Conservation (phyloP, 2,797 vertebrate genomes). For the Pseudomugil tenellus region DNA sequence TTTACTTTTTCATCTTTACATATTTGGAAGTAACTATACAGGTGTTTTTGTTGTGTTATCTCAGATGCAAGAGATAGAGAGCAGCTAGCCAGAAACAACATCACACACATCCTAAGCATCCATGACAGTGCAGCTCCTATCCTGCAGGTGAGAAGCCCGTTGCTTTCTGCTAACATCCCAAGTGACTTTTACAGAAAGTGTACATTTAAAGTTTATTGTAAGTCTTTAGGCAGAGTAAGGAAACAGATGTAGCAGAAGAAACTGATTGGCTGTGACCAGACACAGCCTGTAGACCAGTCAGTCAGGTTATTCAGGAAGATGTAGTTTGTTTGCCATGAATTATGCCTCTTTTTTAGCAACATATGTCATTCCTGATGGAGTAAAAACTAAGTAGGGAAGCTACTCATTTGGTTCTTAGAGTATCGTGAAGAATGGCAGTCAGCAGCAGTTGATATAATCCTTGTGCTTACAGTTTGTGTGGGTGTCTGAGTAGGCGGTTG, state of each 20-base stretch:
- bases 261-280: conserved; percentile 5
- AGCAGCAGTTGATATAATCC: conserved; percentile 44
- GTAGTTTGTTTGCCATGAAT: background rate
- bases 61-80: conserved; percentile 93
- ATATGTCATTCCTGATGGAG: conserved; percentile 7
- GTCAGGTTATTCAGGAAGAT: conserved; percentile 59
- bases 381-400: conserved; percentile 24
- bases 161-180: background rate
- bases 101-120: conserved; percentile 92
- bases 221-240: background rate
- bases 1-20: background rate
- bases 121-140: conserved; percentile 93
- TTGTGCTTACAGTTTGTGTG: conserved; percentile 53
- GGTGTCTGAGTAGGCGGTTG: conserved; percentile 61
- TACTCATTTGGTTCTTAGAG: conserved; percentile 36
- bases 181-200: background rate
- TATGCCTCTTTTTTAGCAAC: conserved; percentile 19
- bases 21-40: background rate
- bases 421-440: conserved; percentile 38
- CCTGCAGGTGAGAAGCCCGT: conserved; percentile 84
- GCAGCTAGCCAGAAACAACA: conserved; percentile 90
- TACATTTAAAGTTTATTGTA: background rate
- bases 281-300: conserved; percentile 44
- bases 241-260: background rate
- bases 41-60: conserved; percentile 1